These are phyloP conservation scores for Tubiluchus corallicola DNA, from an alignment of 2,888 invertebrate species.

Conservation along the genomic window DNA sequence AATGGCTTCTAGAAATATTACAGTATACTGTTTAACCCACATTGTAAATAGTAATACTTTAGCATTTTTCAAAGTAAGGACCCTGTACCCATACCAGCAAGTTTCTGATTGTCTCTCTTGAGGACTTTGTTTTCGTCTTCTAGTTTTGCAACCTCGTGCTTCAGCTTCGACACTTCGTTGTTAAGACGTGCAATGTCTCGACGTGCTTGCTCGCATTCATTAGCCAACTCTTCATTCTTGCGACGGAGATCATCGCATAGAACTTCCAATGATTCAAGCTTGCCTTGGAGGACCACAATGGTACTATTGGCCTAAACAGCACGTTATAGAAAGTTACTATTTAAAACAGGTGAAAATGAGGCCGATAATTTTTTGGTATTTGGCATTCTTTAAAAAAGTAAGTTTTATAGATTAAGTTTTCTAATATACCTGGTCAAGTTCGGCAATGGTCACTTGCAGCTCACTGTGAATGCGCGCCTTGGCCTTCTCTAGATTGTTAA, in stretches of 20 bases:
- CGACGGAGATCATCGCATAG: neutral
- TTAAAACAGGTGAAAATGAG: too few relatives aligned
- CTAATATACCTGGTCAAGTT: conserved; percentile 89
- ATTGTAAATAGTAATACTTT: too few relatives aligned
- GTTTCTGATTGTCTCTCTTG: neutral
- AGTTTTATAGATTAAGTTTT: too few relatives aligned
- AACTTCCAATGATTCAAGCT: neutral
- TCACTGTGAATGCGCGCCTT: conserved; percentile 93
- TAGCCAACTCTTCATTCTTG: conserved; percentile 1
- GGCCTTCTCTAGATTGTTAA: conserved; percentile 81
- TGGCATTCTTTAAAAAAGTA: too few relatives aligned
- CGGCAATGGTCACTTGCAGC: conserved; percentile 94
- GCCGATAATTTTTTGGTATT: too few relatives aligned
- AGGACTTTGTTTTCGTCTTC: neutral
- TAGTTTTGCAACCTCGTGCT: neutral
- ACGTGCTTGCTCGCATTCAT: neutral
- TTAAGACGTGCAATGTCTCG: neutral
- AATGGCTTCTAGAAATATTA: too few relatives aligned
- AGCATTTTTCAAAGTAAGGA: too few relatives aligned
- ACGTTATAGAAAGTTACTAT: too few relatives aligned
- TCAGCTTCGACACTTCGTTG: neutral
- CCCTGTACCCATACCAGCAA: neutral
- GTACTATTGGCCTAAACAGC: conserved; percentile 5
- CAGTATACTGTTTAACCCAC: too few relatives aligned
- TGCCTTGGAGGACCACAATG: neutral